Evolutionary conservation across 2,797 vertebrate species (phyloP).

Genomic region (Dipus sagitta): DNA sequence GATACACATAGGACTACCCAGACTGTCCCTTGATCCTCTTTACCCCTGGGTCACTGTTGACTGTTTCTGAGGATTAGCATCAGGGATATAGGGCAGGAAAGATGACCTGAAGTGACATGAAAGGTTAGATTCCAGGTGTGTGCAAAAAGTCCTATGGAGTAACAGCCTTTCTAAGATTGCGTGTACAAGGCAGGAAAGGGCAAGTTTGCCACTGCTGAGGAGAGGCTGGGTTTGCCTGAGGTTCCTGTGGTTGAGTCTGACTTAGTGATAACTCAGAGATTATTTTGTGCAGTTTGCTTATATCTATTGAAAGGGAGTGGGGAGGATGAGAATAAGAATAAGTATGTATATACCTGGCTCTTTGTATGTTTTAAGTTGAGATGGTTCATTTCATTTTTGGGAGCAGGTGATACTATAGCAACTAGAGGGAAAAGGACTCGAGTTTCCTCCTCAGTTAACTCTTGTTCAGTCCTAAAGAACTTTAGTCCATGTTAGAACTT

Average conservation of each 20-base stretch:
- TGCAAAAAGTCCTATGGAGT: neutral
- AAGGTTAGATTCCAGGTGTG: neutral
- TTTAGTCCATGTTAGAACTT: conserved; percentile 25
- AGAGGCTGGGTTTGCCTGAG: neutral
- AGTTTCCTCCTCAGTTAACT: conserved; percentile 71
- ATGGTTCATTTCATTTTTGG: conserved; percentile 27
- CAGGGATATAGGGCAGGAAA: neutral
- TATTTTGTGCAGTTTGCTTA: neutral
- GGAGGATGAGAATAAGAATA: neutral
- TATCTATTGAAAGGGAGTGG: neutral
- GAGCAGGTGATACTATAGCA: accelerated
- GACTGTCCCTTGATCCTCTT: neutral
- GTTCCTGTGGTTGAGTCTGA: conserved; percentile 21
- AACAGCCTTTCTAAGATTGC: neutral
- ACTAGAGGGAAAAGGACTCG: conserved; percentile 51
- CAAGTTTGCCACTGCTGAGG: neutral
- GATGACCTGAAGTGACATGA: neutral
- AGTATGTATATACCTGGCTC: neutral
- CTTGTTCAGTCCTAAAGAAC: conserved; percentile 60
- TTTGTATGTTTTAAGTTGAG: neutral
- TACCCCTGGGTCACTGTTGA: neutral
- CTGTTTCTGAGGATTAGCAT: neutral
- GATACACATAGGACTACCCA: neutral
- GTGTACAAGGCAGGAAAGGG: neutral
- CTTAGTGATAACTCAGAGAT: conserved; percentile 46